These are phyloP conservation scores for Belonocnema kinseyi DNA, from an alignment of 1,140 invertebrate genomes.

Conservation along the genomic window DNA sequence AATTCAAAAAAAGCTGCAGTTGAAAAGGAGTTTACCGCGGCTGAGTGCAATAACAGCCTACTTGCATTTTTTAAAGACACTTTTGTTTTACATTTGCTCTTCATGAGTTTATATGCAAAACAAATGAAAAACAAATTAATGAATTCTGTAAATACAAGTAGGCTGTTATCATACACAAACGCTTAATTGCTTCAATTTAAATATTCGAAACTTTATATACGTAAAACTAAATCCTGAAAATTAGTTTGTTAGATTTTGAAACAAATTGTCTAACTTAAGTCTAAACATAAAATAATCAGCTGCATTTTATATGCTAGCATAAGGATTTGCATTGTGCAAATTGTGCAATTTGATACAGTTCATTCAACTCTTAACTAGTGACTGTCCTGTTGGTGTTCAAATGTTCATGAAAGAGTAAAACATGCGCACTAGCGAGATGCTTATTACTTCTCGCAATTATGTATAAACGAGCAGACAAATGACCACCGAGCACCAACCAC, in stretches of 20 bases:
- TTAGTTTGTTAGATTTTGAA: neutral
- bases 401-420: constrained; percentile 20
- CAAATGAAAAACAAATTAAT: no score
- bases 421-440: constrained; percentile 13
- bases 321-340: constrained; percentile 6
- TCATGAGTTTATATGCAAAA: no score
- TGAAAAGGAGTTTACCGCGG: no score
- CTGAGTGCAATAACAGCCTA: no score
- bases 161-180: no score
- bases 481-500: neutral
- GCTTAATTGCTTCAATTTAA: no score
- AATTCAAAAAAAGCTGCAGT: no score
- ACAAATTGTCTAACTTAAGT: neutral
- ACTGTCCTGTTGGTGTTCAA: constrained; percentile 11
- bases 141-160: no score
- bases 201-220: no score
- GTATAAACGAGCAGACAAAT: constrained; percentile 24
- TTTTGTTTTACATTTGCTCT: no score
- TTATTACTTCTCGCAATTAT: constrained; percentile 19
- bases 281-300: neutral
- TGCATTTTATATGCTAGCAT: constrained; percentile 7
- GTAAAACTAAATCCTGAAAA: neutral
- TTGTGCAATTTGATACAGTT: constrained; percentile 30
- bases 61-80: no score
- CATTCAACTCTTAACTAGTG: constrained; percentile 11